Base-by-base conservation (phyloP, 1,140 invertebrate species). In the Scaptomyza graminum region DNA sequence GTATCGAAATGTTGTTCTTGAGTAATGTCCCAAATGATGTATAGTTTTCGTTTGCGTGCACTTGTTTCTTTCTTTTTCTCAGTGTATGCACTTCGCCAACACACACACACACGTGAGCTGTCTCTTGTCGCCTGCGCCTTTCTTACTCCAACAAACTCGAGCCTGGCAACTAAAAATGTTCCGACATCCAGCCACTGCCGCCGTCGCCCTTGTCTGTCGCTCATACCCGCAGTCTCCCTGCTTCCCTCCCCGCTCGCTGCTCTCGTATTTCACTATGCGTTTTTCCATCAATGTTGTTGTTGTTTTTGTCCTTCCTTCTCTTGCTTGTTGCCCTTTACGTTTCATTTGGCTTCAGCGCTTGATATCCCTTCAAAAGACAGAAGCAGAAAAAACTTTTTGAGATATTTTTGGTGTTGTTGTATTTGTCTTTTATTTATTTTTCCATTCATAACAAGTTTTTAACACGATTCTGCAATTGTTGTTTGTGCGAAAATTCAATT, bases 311-410 rank as follows among this genome's bases (percentile, higher is more conserved):
- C 47, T 8, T 73, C 56, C 64, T 56, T 64, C 44, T 68, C 51
- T 8, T 9, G n/a, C n/a, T 41, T 3, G 66, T 62, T 85, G 77
- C 78, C 82, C 82, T 87, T 85, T 87, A 66, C 74, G 68, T 77
- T 81, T 65, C 60, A 80, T 63, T 74, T 64, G 55, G 64, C 52
- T 66, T 60, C 50, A 68, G 56, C 65, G 55, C 55, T 61, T 41
- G 12, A 59, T 71, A 71, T 54, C 13, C 18, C 47, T 66, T 1
- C 3, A 31, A 31, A 31, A 31, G 28, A 31, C 5, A 31, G 28
- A 31, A 22, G 4, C n/a, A 22, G 2, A 28, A 28, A n/a, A 15
- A 50, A 47, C 8, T 18, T n/a, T 13, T 8, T 0, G 0, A 4
- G 13, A 46, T 43, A 16, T 25, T 15, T n/a, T 41, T 22, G 37